phyloP scores from a whole-genome alignment of 2,888 invertebrate genomes.

The Sminthurides aquaticus region DNA sequence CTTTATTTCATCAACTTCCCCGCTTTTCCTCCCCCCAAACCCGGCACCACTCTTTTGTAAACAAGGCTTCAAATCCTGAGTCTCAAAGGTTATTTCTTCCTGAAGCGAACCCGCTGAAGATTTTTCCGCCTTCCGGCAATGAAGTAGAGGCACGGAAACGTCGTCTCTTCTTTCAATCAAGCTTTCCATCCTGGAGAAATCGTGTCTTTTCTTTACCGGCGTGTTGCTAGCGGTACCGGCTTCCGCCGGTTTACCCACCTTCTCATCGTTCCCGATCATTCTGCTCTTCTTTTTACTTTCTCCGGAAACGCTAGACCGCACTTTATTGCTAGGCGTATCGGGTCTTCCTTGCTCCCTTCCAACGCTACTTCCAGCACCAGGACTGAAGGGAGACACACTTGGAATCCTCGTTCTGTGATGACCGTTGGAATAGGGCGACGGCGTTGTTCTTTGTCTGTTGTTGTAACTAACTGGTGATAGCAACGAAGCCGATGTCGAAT shows the following conservation, averaged over 20 bases:
- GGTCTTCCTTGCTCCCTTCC: background rate
- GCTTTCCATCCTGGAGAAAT: constrained; percentile 40
- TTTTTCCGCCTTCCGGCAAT: background rate
- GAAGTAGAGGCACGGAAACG: constrained; percentile 24
- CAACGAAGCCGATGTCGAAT: background rate
- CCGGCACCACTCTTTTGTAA: no score
- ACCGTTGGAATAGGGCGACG: background rate
- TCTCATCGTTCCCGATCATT: no score
- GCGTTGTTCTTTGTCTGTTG: no score
- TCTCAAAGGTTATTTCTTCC: no score
- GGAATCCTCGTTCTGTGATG: background rate
- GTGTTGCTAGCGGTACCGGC: no score
- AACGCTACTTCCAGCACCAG: background rate
- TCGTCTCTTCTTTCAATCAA: constrained; percentile 39
- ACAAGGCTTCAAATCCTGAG: no score
- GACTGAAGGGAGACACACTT: background rate
- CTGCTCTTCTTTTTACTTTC: no score
- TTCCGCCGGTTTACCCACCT: no score
- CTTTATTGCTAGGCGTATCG: background rate
- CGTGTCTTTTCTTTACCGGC: constrained; percentile 26
- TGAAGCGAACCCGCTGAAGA: background rate
- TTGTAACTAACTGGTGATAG: background rate
- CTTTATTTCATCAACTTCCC: no score
- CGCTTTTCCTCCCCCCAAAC: no score
- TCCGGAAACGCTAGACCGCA: background rate